Conservation (phyloP, 2,888 invertebrate genomes). For the Schizotus pectinicornis region DNA sequence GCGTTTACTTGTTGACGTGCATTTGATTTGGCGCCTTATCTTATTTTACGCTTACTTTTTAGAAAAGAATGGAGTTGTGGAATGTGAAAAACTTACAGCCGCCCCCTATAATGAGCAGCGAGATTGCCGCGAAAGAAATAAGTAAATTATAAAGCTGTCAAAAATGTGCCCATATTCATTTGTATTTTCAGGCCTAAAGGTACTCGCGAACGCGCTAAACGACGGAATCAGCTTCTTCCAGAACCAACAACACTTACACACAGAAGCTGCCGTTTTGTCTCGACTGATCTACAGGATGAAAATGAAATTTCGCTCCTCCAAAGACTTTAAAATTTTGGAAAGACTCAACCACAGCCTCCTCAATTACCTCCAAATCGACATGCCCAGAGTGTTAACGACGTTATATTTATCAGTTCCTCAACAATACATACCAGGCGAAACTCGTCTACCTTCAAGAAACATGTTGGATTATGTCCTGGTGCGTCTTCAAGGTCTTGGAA, state of each 20-base stretch:
- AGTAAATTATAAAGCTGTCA: slow-evolving; percentile 26
- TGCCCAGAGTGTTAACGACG: slow-evolving; percentile 46
- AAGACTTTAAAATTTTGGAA: slow-evolving; percentile 60
- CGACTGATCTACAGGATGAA: slow-evolving; percentile 60
- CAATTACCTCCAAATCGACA: slow-evolving; percentile 54
- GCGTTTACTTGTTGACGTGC: too few relatives aligned
- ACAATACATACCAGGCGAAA: slow-evolving; percentile 18
- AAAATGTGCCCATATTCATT: neutral
- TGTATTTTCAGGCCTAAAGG: slow-evolving; percentile 38
- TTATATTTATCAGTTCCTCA: slow-evolving; percentile 39
- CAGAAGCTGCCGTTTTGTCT: slow-evolving; percentile 58
- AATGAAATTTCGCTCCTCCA: slow-evolving; percentile 60
- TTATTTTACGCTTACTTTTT: too few relatives aligned
- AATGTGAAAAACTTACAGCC: slow-evolving; percentile 40
- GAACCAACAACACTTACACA: slow-evolving; percentile 47
- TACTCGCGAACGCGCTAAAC: slow-evolving; percentile 34
- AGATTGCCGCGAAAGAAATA: slow-evolving; percentile 29
- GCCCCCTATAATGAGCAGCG: slow-evolving; percentile 42
- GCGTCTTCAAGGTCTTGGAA: slow-evolving; percentile 59
- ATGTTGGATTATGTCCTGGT: slow-evolving; percentile 59
- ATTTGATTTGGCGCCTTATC: too few relatives aligned
- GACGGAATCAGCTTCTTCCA: slow-evolving; percentile 43
- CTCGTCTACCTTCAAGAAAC: slow-evolving; percentile 58
- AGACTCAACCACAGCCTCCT: slow-evolving; percentile 58
- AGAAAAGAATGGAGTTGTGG: slow-evolving; percentile 43